Conservation (phyloP, 2,888 invertebrate species). For the Plutella xylostella region DNA sequence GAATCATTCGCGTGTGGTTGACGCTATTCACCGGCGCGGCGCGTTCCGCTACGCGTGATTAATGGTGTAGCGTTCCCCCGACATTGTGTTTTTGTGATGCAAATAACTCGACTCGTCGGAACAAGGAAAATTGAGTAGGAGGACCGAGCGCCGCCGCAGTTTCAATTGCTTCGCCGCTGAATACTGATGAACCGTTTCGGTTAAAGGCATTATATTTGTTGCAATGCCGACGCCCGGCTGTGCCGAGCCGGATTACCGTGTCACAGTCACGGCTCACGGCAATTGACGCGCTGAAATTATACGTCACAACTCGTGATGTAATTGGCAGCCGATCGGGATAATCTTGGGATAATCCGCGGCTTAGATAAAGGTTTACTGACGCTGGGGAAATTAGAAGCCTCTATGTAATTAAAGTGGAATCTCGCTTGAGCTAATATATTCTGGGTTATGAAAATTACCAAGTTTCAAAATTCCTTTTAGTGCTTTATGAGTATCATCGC, state of each 20-base stretch:
- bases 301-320: background rate
- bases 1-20: slow-evolving; percentile 62
- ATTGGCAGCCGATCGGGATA: background rate
- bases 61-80: slow-evolving; percentile 62
- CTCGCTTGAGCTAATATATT: no score
- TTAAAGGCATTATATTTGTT: slow-evolving; percentile 48
- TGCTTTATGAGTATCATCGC: no score
- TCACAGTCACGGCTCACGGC: slow-evolving; percentile 23
- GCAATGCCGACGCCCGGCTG: slow-evolving; percentile 42
- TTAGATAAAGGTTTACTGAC: background rate
- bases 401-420: no score
- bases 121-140: slow-evolving; percentile 67
- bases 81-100: slow-evolving; percentile 70
- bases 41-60: slow-evolving; percentile 38
- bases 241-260: no score
- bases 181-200: slow-evolving; percentile 63
- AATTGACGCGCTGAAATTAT: background rate
- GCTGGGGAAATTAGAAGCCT: no score
- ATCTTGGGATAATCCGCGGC: background rate
- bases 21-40: slow-evolving; percentile 52
- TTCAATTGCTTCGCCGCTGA: slow-evolving; percentile 65
- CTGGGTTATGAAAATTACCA: no score
- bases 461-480: no score
- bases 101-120: slow-evolving; percentile 66
- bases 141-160: slow-evolving; percentile 60